Evolutionary conservation across 2,888 invertebrate genomes (phyloP).

Genomic region (Leucophora obtusa): DNA sequence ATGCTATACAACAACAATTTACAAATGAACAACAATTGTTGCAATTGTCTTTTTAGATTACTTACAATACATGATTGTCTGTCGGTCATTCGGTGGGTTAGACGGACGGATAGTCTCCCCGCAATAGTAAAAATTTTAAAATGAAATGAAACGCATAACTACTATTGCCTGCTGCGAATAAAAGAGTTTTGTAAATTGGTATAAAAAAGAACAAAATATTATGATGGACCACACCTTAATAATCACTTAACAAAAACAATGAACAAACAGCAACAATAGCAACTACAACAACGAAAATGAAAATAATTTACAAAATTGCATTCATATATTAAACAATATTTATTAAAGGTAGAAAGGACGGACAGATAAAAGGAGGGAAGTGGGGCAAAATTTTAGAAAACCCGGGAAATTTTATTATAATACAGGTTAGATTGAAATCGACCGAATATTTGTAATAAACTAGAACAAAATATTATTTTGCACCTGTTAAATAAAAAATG

Average conservation of each 20-base stretch:
- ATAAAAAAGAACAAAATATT: slow-evolving; percentile 60
- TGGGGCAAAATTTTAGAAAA: background rate
- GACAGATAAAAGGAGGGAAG: background rate
- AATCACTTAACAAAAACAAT: slow-evolving; percentile 78
- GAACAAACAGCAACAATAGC: slow-evolving; percentile 66
- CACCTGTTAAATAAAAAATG: no score
- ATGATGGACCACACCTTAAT: slow-evolving; percentile 77
- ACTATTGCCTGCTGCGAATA: slow-evolving; percentile 43
- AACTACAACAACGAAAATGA: slow-evolving; percentile 35
- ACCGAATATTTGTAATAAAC: no score
- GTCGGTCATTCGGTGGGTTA: background rate
- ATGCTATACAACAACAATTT: slow-evolving; percentile 31
- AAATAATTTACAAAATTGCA: slow-evolving; percentile 64
- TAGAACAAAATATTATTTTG: no score
- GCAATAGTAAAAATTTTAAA: slow-evolving; percentile 31
- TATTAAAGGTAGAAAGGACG: slow-evolving; percentile 3
- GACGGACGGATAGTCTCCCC: slow-evolving; percentile 12
- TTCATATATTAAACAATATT: slow-evolving; percentile 50
- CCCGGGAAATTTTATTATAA: background rate
- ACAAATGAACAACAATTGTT: slow-evolving; percentile 54
- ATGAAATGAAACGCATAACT: slow-evolving; percentile 36
- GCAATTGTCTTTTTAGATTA: slow-evolving; percentile 46
- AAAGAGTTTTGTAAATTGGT: slow-evolving; percentile 25
- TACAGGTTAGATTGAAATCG: no score
- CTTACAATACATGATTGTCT: slow-evolving; percentile 12